phyloP scores from a whole-genome alignment of 2,113 vertebrate species.

The Aleadryas rufinucha region DNA sequence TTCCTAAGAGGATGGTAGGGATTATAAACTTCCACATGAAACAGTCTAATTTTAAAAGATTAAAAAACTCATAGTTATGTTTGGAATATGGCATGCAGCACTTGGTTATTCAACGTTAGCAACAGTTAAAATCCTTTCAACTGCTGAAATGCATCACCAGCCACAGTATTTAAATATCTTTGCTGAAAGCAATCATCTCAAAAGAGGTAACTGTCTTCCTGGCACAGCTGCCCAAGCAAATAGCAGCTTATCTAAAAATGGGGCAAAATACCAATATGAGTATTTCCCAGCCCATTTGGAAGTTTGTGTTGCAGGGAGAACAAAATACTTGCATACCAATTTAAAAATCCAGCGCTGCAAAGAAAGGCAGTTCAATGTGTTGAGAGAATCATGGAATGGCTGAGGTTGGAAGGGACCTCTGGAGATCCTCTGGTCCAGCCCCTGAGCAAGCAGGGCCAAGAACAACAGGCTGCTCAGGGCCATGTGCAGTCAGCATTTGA shows the following conservation, averaged over 20 bases:
- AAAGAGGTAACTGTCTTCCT: neutral
- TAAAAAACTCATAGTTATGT: neutral
- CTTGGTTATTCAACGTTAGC: neutral
- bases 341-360: neutral
- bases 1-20: neutral
- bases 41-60: neutral
- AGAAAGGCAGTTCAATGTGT: neutral
- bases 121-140: neutral
- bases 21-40: neutral
- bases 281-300: neutral
- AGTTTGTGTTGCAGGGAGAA: neutral
- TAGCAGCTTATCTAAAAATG: neutral
- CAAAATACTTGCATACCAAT: neutral
- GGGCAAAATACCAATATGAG: neutral
- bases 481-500: neutral
- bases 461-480: neutral
- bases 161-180: neutral
- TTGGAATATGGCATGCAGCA: neutral
- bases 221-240: neutral
- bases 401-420: neutral
- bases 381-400: neutral
- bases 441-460: neutral
- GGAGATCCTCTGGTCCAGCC: neutral
- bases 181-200: neutral
- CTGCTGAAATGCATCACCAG: neutral